A percentile compares a stretch with the other conserved stretches of the same genome.
These are phyloP conservation scores for Daboia siamensis DNA, from an alignment of 2,113 vertebrate genomes.

Conservation along the genomic window DNA sequence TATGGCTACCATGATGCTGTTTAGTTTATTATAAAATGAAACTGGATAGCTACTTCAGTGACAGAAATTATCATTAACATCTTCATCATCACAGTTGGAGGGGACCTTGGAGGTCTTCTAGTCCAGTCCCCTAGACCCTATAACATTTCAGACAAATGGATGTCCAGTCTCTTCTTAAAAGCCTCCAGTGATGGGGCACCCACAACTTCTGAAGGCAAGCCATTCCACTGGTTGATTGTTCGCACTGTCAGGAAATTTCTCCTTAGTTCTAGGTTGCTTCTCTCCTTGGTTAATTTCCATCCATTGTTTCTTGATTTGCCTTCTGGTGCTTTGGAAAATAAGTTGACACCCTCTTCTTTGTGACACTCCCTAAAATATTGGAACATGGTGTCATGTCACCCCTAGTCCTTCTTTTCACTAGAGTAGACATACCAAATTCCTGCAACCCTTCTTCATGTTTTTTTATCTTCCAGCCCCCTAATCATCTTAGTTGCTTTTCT, in stretches of 20 bases:
- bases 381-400: not conserved
- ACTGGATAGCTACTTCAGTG: not conserved
- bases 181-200: not conserved
- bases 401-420: not conserved
- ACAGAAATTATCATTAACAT: not conserved
- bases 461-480: not conserved
- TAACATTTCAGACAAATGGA: not conserved
- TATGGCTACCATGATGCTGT: not conserved
- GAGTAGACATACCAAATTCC: not conserved
- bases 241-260: not conserved
- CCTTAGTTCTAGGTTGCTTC: not conserved
- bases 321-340: not conserved
- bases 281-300: not conserved
- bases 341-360: not conserved
- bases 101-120: not conserved
- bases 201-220: not conserved
- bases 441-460: not conserved
- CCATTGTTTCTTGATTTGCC: not conserved
- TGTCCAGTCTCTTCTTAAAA: not conserved
- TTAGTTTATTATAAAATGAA: not conserved
- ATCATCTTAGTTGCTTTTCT: not conserved
- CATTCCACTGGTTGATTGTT: not conserved
- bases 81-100: not conserved
- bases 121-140: not conserved
- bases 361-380: not conserved